Conservation (phyloP, 2,888 invertebrate species). For the Orthosia incerta region DNA sequence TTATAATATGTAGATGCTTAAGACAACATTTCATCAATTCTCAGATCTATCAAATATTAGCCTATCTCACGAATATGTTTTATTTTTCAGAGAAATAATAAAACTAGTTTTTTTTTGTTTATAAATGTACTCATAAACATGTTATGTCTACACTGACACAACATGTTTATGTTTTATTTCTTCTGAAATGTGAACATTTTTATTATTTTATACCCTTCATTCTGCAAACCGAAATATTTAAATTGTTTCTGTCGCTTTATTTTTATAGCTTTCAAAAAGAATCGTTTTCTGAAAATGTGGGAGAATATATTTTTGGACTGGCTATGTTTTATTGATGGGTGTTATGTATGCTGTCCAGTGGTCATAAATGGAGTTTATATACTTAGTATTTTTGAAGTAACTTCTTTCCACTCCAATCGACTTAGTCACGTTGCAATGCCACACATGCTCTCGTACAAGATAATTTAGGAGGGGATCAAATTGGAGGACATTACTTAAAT, state of each 20-base stretch:
- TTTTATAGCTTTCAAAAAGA: no score
- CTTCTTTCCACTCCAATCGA: no score
- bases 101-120: not conserved
- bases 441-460: no score
- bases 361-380: not conserved
- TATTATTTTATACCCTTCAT: not conserved
- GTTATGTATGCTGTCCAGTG: not conserved
- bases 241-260: no score
- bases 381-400: no score
- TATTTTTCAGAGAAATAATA: not conserved
- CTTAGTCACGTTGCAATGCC: no score
- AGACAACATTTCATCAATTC: not conserved
- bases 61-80: not conserved
- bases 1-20: not conserved
- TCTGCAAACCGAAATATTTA: no score
- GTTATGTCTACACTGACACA: not conserved
- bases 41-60: not conserved
- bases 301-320: not conserved
- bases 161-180: not conserved
- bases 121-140: not conserved
- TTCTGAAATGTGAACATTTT: constrained; percentile 1
- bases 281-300: no score
- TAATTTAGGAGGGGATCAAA: no score
- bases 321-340: not conserved
- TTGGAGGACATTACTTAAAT: no score